Evolutionary conservation across 2,888 invertebrate species (phyloP).

Genomic region (Rhogogaster chlorosoma): DNA sequence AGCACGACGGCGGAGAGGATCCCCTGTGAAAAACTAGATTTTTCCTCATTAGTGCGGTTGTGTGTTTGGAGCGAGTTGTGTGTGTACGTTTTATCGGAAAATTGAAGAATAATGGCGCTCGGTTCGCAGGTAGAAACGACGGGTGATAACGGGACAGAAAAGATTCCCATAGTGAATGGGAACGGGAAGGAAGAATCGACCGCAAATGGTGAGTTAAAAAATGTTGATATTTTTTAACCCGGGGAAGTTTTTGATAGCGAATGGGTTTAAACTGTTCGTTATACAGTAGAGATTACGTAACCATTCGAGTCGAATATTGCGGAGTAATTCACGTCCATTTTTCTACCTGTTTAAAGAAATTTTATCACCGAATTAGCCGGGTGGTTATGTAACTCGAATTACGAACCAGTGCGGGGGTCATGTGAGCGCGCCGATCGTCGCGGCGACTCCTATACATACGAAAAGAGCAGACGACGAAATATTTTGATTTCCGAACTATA

Average conservation of each 20-base stretch:
- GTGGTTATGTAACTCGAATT: constrained; percentile 51
- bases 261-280: background rate
- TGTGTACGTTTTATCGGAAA: constrained; percentile 38
- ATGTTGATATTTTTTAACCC: constrained; percentile 6
- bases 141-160: constrained; percentile 72
- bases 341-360: background rate
- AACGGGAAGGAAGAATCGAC: constrained; percentile 60
- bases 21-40: background rate
- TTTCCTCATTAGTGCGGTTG: constrained; percentile 21
- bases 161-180: constrained; percentile 72
- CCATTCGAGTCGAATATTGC: background rate
- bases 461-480: constrained; percentile 48
- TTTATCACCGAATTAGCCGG: constrained; percentile 47
- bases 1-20: constrained; percentile 17
- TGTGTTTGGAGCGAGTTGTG: constrained; percentile 13
- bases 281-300: background rate
- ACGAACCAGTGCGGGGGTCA: constrained; percentile 62
- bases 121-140: constrained; percentile 75
- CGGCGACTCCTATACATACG: constrained; percentile 57
- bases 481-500: constrained; percentile 41
- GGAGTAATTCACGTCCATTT: background rate
- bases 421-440: constrained; percentile 62
- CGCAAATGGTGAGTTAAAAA: constrained; percentile 60
- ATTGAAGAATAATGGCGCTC: constrained; percentile 72
- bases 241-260: background rate